Evolutionary conservation across 2,888 invertebrate genomes (phyloP), one percentile per base, ranked within the genome.

Genomic region (Trisateles emortualis): DNA sequence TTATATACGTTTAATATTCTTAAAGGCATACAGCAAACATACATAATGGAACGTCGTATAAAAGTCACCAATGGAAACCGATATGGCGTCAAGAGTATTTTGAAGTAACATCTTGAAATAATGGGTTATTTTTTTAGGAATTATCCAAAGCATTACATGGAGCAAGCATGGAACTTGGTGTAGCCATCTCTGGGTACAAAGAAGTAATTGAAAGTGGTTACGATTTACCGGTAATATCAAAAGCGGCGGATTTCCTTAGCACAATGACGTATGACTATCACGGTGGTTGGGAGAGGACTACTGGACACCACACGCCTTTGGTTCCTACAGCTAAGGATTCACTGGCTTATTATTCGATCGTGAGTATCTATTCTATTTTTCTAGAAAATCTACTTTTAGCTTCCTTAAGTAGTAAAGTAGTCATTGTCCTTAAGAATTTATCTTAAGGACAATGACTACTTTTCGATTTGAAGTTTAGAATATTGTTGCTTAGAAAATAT

Each of bases 261-360:
- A 95, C 97, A 0, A 97, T 97, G 97, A 95, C 96, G 0, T 98
- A 97, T 68, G 98, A 98, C 79, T 97, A 97, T 79, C 97, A 98
- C 68, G 97, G 97, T 0, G 95, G 96, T n/a, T 97, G 97, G 97
- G 97, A 98, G 79, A 88, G 93, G 11, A 92, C 91, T 58, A 96
- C 97, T 0, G 96, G 96, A 0, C 97, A 98, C 78, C 95, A 97
- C 8, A 96, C 97, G 64, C 98, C 98, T 0, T 85, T 98, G 1
- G 94, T 95, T 55, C 94, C 94, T 0, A 87, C 93, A 8, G 86
- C 94, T 0, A 94, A 92, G n/a, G 97, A 97, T 63, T 91, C 91
- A 47, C 94, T 96, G 76, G 94, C 96, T 0, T 95, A 96, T 78
- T 97, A 97, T 77, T 97, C 97, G 61, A 94, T 96, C 14, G 96